phyloP scores from a whole-genome alignment of 2,797 vertebrate species.

The Micromesistius poutassou region DNA sequence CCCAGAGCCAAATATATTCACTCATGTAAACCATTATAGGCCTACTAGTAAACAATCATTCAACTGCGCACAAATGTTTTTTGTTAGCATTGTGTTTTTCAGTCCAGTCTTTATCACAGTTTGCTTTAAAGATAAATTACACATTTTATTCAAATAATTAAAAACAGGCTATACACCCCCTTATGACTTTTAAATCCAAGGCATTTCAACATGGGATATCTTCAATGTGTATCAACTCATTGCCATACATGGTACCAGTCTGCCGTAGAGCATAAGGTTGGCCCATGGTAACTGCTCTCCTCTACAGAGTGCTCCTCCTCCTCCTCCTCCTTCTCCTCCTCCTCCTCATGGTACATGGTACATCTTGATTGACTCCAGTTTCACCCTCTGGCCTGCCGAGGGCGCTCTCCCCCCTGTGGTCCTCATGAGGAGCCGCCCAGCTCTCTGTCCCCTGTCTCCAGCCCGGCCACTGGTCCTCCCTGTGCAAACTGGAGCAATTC shows the following conservation, averaged over 20 bases:
- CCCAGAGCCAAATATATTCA: background rate
- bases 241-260: constrained; percentile 57
- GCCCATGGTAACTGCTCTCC: constrained; percentile 35
- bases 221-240: constrained; percentile 30
- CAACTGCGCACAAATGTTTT: background rate
- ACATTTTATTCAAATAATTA: background rate
- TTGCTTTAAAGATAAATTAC: background rate
- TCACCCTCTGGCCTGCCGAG: constrained; percentile 40
- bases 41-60: background rate
- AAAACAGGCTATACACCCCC: background rate
- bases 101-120: background rate
- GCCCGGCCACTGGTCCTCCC: constrained; percentile 38
- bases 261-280: constrained; percentile 37
- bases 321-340: constrained; percentile 62
- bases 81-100: background rate
- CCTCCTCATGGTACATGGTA: constrained; percentile 67
- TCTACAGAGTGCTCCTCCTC: constrained; percentile 37
- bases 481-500: constrained; percentile 63
- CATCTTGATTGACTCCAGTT: constrained; percentile 67
- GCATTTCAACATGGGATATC: constrained; percentile 27
- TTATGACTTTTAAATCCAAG: background rate
- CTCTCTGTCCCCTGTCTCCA: constrained; percentile 34
- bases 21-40: background rate
- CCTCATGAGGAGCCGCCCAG: constrained; percentile 19
- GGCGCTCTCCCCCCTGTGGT: background rate